phyloP scores from a whole-genome alignment of 2,888 invertebrate genomes.

The Caenorhabditis wallacei region DNA sequence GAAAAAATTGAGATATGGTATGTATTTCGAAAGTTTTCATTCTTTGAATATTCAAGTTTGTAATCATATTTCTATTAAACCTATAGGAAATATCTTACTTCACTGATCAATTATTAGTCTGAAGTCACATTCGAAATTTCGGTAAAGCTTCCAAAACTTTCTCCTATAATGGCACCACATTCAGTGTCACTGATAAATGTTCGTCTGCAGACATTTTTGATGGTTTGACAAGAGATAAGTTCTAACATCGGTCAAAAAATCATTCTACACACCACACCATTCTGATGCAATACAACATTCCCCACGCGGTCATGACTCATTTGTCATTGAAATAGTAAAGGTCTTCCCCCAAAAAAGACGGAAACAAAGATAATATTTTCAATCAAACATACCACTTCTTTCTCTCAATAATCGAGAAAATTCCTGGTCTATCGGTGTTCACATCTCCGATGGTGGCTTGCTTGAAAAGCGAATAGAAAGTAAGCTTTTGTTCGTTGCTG shows the following conservation, averaged over 20 bases:
- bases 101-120: constrained; percentile 27
- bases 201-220: constrained; percentile 31
- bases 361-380: constrained; percentile 4
- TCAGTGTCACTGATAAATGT: constrained; percentile 6
- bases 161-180: constrained; percentile 32
- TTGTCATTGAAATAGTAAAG: constrained; percentile 19
- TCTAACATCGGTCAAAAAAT: constrained; percentile 31
- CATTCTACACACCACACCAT: constrained; percentile 36
- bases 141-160: not conserved
- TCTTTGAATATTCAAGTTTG: too few relatives aligned
- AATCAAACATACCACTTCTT: constrained; percentile 77
- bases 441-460: constrained; percentile 82
- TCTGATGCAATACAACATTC: constrained; percentile 43
- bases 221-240: constrained; percentile 42
- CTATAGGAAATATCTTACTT: not conserved
- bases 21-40: not conserved
- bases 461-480: constrained; percentile 82
- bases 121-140: not conserved
- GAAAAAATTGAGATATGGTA: too few relatives aligned
- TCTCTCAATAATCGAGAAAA: constrained; percentile 80
- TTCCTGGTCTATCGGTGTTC: constrained; percentile 81
- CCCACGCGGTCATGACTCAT: constrained; percentile 45
- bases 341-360: constrained; percentile 1
- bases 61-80: too few relatives aligned
- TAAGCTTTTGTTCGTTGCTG: constrained; percentile 81